These are phyloP conservation scores for Eulemur mongoz DNA, from an alignment of 2,797 vertebrate genomes.

Conservation along the genomic window DNA sequence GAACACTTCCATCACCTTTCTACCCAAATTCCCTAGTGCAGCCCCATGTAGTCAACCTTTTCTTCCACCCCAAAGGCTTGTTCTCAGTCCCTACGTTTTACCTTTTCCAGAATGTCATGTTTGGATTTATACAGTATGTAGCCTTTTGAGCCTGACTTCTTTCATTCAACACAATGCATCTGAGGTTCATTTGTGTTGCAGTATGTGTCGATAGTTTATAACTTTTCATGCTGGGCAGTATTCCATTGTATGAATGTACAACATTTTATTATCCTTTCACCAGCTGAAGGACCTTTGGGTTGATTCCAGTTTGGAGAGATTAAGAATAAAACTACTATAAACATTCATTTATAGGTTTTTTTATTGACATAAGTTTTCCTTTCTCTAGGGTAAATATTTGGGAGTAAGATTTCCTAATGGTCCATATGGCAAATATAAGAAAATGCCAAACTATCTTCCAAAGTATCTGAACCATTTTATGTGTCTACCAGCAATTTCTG, in stretches of 20 bases:
- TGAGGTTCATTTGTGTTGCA: background rate
- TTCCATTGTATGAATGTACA: background rate
- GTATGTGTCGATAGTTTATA: background rate
- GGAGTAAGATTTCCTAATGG: background rate
- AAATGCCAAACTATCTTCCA: background rate
- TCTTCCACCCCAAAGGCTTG: background rate
- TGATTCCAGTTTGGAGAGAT: background rate
- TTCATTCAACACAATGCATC: background rate
- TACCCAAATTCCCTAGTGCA: background rate
- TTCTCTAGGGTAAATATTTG: slow-evolving; percentile 31
- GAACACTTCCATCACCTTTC: background rate
- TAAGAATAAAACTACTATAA: background rate
- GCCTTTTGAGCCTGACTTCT: background rate
- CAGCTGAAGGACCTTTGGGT: background rate
- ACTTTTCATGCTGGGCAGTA: background rate
- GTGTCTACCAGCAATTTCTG: background rate
- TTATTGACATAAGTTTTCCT: background rate
- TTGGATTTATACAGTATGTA: background rate
- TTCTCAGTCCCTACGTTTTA: background rate
- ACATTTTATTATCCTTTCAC: slow-evolving; percentile 16
- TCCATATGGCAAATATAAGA: background rate
- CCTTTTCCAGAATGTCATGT: background rate
- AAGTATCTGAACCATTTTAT: background rate
- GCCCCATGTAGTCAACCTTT: background rate
- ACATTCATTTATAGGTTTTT: background rate